Evolutionary conservation across 2,113 vertebrate genomes (phyloP).

Genomic region (Tinamus guttatus): DNA sequence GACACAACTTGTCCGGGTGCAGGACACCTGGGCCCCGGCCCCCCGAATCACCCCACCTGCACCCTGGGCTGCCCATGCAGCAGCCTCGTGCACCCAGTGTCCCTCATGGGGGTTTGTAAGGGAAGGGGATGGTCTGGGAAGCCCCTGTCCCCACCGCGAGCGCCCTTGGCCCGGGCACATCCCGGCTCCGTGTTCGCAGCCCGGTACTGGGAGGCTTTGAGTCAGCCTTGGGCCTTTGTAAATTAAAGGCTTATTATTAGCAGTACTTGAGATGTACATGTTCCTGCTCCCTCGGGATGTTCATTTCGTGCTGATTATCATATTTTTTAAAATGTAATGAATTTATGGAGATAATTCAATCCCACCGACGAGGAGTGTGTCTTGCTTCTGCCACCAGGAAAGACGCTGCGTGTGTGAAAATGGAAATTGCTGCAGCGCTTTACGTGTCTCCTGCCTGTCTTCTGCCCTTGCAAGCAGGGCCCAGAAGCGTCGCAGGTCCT

Average conservation of each 20-base stretch:
- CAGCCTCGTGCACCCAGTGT: too few species aligned
- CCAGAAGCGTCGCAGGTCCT: constrained; percentile 31
- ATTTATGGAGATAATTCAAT: constrained; percentile 73
- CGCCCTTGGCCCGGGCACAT: too few species aligned
- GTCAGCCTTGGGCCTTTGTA: constrained; percentile 60
- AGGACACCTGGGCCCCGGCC: too few species aligned
- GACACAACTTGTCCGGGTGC: too few species aligned
- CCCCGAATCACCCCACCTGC: too few species aligned
- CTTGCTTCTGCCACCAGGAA: constrained; percentile 54
- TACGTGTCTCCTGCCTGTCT: constrained; percentile 5
- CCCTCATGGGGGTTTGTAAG: too few species aligned
- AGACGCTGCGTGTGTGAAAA: constrained; percentile 55
- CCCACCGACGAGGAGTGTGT: constrained; percentile 50
- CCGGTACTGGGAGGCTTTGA: neutral
- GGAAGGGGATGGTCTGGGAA: too few species aligned
- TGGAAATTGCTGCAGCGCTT: constrained; percentile 64
- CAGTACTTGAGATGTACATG: constrained; percentile 66
- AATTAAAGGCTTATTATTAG: constrained; percentile 71
- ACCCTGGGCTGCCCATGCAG: too few species aligned
- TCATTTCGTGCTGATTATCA: constrained; percentile 69
- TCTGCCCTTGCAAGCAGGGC: neutral
- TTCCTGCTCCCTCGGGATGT: constrained; percentile 56
- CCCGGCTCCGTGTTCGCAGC: neutral
- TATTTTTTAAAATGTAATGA: constrained; percentile 73
- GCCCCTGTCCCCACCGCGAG: too few species aligned